Evolutionary conservation across 2,113 vertebrate genomes (phyloP).

Genomic region (Percina caprodes): DNA sequence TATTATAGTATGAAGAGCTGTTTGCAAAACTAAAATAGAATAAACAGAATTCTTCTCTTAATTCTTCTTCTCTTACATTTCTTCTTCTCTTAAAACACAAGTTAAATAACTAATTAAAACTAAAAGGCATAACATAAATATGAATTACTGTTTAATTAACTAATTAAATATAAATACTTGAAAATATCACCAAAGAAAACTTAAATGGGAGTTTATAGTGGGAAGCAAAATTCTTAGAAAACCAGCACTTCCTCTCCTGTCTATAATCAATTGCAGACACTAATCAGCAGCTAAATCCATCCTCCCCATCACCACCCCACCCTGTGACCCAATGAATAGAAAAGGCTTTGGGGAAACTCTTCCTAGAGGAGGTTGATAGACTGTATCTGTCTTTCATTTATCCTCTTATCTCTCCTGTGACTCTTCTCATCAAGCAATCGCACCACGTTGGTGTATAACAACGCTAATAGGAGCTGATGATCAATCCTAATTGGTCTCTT

Average conservation of each 20-base stretch:
- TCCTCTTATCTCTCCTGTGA: constrained; percentile 48
- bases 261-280: background rate
- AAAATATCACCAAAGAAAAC: too few species aligned
- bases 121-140: background rate
- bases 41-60: background rate
- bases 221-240: background rate
- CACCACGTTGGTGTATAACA: constrained; percentile 63
- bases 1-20: background rate
- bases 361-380: constrained; percentile 28
- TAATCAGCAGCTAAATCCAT: background rate
- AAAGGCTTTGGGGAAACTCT: constrained; percentile 34
- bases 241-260: background rate
- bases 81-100: background rate
- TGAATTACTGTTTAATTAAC: too few species aligned
- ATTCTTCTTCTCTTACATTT: too few species aligned
- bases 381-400: constrained; percentile 56
- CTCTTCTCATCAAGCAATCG: constrained; percentile 66
- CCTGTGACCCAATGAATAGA: constrained; percentile 12
- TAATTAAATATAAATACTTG: too few species aligned
- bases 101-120: background rate
- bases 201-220: too few species aligned
- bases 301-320: background rate
- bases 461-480: constrained; percentile 79
- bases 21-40: background rate
- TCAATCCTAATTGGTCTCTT: constrained; percentile 86